phyloP scores from a whole-genome alignment of 2,888 invertebrate genomes.

The Dasysyrphus tricinctus region DNA sequence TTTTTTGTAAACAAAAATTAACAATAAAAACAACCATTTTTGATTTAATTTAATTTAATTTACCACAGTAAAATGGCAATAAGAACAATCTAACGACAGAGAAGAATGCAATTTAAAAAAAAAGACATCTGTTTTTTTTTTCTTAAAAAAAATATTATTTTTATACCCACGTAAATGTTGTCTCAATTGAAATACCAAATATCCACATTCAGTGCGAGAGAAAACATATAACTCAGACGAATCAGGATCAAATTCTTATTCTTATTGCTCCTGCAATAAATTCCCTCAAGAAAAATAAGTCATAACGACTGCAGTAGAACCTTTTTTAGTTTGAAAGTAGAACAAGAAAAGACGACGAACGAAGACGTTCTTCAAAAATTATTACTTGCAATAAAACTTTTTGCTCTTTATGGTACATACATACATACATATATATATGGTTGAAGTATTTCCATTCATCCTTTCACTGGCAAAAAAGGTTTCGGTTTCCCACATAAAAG shows the following conservation, averaged over 20 bases:
- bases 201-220: slow-evolving; percentile 7
- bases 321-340: slow-evolving; percentile 9
- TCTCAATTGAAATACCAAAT: slow-evolving; percentile 63
- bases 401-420: slow-evolving; percentile 18
- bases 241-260: slow-evolving; percentile 63
- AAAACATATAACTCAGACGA: slow-evolving; percentile 36
- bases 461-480: not conserved
- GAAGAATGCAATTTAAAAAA: not conserved
- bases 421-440: not conserved
- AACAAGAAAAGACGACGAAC: slow-evolving; percentile 21
- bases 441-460: slow-evolving; percentile 2
- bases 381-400: slow-evolving; percentile 59
- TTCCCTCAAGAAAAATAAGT: slow-evolving; percentile 61
- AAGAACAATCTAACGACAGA: slow-evolving; percentile 25
- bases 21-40: slow-evolving; percentile 28
- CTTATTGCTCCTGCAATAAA: slow-evolving; percentile 64
- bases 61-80: slow-evolving; percentile 53
- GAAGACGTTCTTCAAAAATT: slow-evolving; percentile 35
- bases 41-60: slow-evolving; percentile 40
- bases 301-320: slow-evolving; percentile 64
- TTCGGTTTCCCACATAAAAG: slow-evolving; percentile 14
- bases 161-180: slow-evolving; percentile 44
- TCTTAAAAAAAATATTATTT: slow-evolving; percentile 8
- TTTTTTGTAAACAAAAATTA: not conserved
- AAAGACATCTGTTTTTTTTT: slow-evolving; percentile 19